phyloP scores from a whole-genome alignment of 2,113 vertebrate species.

The Macquaria australasica region DNA sequence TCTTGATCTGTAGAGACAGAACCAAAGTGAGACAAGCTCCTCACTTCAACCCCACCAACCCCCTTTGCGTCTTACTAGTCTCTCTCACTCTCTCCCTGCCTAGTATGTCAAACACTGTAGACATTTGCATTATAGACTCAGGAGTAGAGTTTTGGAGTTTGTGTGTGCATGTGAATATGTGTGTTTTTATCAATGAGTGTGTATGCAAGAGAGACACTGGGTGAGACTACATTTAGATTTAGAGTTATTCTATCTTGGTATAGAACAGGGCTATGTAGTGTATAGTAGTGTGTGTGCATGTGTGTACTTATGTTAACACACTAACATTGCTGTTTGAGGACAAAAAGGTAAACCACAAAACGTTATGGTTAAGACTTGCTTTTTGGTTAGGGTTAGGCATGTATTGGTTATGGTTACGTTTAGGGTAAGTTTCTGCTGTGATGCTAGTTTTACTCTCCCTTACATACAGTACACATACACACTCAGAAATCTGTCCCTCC shows the following conservation, averaged over 20 bases:
- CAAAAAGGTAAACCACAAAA: background rate
- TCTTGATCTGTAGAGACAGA: constrained; percentile 53
- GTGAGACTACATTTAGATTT: background rate
- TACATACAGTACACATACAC: background rate
- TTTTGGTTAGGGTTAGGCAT: background rate
- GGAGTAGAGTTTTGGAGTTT: background rate
- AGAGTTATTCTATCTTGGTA: background rate
- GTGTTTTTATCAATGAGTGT: background rate
- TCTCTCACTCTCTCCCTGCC: background rate
- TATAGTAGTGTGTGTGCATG: background rate
- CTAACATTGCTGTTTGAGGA: background rate
- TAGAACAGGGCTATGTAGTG: background rate
- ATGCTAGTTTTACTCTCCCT: background rate
- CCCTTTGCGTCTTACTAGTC: background rate
- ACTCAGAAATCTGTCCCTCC: too few relatives aligned
- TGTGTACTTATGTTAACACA: background rate
- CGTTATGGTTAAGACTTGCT: background rate
- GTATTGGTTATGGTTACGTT: background rate
- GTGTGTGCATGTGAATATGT: background rate
- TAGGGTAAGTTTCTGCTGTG: background rate
- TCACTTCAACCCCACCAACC: background rate
- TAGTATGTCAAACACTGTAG: constrained; percentile 6
- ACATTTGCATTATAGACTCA: constrained; percentile 1
- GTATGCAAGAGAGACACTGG: background rate
- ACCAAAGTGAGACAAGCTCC: constrained; percentile 61